Base-by-base conservation (phyloP, 2,113 vertebrate species). In the Tragelaphus strepsiceros region DNA sequence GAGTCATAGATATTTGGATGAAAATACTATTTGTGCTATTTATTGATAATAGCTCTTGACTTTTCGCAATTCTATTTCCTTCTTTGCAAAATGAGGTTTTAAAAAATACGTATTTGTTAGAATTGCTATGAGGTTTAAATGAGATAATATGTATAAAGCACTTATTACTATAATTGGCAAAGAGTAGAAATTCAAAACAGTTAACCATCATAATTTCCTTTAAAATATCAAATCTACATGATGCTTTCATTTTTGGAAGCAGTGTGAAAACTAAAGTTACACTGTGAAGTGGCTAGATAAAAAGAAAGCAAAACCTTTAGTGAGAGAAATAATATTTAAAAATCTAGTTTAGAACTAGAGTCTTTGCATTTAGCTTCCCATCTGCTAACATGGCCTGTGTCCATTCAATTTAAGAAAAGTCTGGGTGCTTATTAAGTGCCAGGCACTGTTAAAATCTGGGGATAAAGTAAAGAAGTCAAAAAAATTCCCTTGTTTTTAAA, bases 311-410 rank as follows among this genome's bases (percentile, higher is more conserved):
- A 64, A 49, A 78, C 3, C 39, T 80, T 71, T n/a, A 82, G 58
- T 91, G 46, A 97, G 49, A 91, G 53, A 88, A 71, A 94, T 8
- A 92, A 35, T 30, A 56, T 81, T 88, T 88, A 77, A 59, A 59
- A 88, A 85, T 83, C 24, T 80, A 81, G 17, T 28, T 74, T 88
- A 90, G 95, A 53, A 61, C 84, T 43, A n/a, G 1, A 54, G 17
- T 78, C 78, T 96, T 84, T 78, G 64, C n/a, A 83, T 89, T 93
- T 87, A 89, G 83, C 16, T 95, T 93, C n/a, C 46, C 67, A 95
- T 59, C 17, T 85, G 43, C 6, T 87, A 28, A 58, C 67, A 67
- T 78, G 61, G n/a, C 58, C 91, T 89, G 15, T 30, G 16, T 67
- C 43, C 21, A 32, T 49, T 51, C 51, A 90, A 22, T 88, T 92